Evolutionary conservation across 2,797 vertebrate genomes (phyloP).

Genomic region (Trachurus trachurus): DNA sequence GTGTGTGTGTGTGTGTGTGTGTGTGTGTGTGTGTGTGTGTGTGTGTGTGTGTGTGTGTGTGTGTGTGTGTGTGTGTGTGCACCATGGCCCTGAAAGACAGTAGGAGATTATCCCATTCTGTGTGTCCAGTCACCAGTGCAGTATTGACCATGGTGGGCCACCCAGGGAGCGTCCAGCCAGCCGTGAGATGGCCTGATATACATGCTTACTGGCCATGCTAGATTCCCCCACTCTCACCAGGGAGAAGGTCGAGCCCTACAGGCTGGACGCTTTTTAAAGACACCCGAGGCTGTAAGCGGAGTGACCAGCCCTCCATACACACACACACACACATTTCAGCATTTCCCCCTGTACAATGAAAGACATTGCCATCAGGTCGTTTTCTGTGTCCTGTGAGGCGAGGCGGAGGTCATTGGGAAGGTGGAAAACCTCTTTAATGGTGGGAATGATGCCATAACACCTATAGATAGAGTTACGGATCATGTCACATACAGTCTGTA

Average conservation of each 20-base stretch:
- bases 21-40: conserved; percentile 54
- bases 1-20: conserved; percentile 55
- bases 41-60: conserved; percentile 45
- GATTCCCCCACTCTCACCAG: conserved; percentile 84
- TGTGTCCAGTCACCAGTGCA: conserved; percentile 83
- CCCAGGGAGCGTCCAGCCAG: conserved; percentile 87
- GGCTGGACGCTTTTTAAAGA: conserved; percentile 70
- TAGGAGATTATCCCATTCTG: conserved; percentile 88
- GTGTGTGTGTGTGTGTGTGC: conserved; percentile 59
- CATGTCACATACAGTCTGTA: conserved; percentile 75
- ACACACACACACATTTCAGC: conserved; percentile 44
- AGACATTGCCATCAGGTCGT: conserved; percentile 76
- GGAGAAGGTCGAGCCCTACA: conserved; percentile 75
- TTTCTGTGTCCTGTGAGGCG: conserved; percentile 82
- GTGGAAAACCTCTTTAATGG: conserved; percentile 84
- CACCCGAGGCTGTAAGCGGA: conserved; percentile 65
- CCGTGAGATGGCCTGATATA: conserved; percentile 89
- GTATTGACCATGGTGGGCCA: conserved; percentile 86
- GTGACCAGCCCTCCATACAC: conserved; percentile 54
- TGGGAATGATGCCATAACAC: conserved; percentile 84
- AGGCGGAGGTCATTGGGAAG: conserved; percentile 79
- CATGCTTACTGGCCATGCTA: conserved; percentile 87
- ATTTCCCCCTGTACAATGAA: conserved; percentile 62
- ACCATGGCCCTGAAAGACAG: conserved; percentile 81
- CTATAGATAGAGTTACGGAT: conserved; percentile 83